Evolutionary conservation across 92 coral and sea anemone genomes (phyloP).

Genomic region (Parazoanthus darwini): DNA sequence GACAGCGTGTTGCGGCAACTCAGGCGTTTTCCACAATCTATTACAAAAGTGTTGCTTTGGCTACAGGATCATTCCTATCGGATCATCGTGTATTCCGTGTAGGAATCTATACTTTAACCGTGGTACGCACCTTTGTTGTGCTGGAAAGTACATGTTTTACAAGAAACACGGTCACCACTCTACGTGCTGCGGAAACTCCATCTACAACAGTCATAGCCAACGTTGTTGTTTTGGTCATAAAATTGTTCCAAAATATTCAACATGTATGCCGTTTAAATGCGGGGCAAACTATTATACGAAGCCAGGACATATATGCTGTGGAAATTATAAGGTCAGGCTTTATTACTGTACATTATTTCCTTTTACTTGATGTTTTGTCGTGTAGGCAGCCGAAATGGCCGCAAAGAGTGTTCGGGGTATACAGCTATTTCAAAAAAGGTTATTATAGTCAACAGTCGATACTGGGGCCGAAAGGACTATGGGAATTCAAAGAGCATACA

Average conservation of each 20-base stretch:
- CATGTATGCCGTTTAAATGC: not conserved
- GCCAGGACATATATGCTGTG: not conserved
- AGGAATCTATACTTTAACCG: slow-evolving; percentile 20
- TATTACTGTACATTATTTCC: not conserved
- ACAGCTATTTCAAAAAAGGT: too few species aligned
- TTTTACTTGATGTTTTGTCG: not conserved
- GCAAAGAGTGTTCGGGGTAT: not conserved
- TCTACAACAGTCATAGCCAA: slow-evolving; percentile 2
- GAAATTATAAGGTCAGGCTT: not conserved
- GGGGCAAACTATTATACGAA: not conserved
- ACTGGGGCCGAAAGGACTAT: too few species aligned
- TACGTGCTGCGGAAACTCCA: slow-evolving; percentile 20
- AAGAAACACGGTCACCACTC: slow-evolving; percentile 30
- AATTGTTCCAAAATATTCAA: slow-evolving; percentile 14
- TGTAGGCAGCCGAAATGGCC: not conserved
- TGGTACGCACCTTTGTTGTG: slow-evolving; percentile 12
- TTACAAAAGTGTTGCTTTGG: slow-evolving; percentile 38
- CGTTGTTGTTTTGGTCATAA: slow-evolving; percentile 19
- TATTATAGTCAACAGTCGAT: too few species aligned
- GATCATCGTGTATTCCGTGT: slow-evolving; percentile 1
- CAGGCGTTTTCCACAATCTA: slow-evolving; percentile 12
- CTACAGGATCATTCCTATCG: not conserved
- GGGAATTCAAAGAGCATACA: too few species aligned
- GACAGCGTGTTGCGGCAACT: slow-evolving; percentile 26
- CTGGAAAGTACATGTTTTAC: slow-evolving; percentile 8